Evolutionary conservation across 2,888 invertebrate species (phyloP).

Genomic region (Cerastis rubricosa): DNA sequence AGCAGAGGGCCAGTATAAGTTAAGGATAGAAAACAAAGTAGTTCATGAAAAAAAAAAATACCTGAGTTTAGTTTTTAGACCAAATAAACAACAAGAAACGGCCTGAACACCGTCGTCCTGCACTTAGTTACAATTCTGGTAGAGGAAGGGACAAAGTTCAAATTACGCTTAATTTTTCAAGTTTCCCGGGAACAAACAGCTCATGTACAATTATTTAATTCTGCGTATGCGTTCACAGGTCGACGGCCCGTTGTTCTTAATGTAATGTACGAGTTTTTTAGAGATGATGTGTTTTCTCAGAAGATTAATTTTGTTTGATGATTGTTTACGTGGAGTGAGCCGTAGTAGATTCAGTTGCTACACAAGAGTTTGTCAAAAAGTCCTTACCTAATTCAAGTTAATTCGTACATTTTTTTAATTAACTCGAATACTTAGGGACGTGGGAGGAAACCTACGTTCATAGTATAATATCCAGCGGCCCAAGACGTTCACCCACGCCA

Average conservation of each 20-base stretch:
- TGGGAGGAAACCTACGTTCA: constrained; percentile 62
- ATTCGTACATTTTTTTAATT: constrained; percentile 24
- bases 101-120: constrained; percentile 2
- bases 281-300: constrained; percentile 50
- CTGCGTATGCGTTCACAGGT: constrained; percentile 69
- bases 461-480: constrained; percentile 64
- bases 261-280: constrained; percentile 32
- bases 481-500: constrained; percentile 71
- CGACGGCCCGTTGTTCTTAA: constrained; percentile 51
- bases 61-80: not conserved
- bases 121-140: not conserved
- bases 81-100: not conserved
- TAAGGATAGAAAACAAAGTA: not conserved
- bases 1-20: not conserved
- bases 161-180: constrained; percentile 60
- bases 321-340: not conserved
- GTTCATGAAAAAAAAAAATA: not conserved
- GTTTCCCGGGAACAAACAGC: constrained; percentile 75
- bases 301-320: constrained; percentile 37
- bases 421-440: constrained; percentile 33
- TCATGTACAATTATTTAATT: constrained; percentile 76
- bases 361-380: not conserved
- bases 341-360: not conserved
- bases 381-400: constrained; percentile 4
- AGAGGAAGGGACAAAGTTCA: constrained; percentile 19